A percentile compares a stretch with the other conserved stretches of the same genome.
These are phyloP conservation scores for Strongylocentrotus purpuratus DNA, from an alignment of 35 echinoderm and acorn worm species.

Conservation along the genomic window DNA sequence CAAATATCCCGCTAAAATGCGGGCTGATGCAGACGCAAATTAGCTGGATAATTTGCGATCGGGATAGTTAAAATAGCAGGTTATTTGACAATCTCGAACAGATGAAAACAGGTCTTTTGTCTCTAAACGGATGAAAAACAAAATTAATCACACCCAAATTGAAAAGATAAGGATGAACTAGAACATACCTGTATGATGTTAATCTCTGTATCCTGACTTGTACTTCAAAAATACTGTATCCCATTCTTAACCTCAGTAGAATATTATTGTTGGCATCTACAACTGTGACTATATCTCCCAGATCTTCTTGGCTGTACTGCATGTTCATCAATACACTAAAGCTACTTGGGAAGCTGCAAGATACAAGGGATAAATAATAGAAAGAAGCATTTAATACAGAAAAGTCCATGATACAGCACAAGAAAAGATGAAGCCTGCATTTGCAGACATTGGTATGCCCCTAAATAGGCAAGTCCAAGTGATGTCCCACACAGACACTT, in stretches of 20 bases:
- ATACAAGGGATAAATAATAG: neutral
- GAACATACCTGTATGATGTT: constrained; percentile 33
- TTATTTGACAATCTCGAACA: no score
- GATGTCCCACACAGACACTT: no score
- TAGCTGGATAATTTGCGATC: no score
- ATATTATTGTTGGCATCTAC: constrained; percentile 30
- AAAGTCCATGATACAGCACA: neutral
- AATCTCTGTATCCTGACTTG: constrained; percentile 1
- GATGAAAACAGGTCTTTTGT: no score
- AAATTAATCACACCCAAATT: no score
- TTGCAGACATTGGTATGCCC: no score
- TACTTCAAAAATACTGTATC: neutral
- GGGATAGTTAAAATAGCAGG: no score
- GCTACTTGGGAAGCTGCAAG: constrained; percentile 4
- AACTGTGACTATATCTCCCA: constrained; percentile 14
- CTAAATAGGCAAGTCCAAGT: no score
- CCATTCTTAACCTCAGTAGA: constrained; percentile 22
- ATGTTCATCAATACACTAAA: constrained; percentile 7
- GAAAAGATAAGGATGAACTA: neutral
- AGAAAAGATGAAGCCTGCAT: neutral
- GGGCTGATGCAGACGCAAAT: no score
- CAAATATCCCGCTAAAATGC: no score
- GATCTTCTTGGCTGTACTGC: constrained; percentile 6
- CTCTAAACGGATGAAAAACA: no score
- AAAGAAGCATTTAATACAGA: neutral